Base-by-base conservation (phyloP, 2,888 invertebrate species). In the Thera britannica region DNA sequence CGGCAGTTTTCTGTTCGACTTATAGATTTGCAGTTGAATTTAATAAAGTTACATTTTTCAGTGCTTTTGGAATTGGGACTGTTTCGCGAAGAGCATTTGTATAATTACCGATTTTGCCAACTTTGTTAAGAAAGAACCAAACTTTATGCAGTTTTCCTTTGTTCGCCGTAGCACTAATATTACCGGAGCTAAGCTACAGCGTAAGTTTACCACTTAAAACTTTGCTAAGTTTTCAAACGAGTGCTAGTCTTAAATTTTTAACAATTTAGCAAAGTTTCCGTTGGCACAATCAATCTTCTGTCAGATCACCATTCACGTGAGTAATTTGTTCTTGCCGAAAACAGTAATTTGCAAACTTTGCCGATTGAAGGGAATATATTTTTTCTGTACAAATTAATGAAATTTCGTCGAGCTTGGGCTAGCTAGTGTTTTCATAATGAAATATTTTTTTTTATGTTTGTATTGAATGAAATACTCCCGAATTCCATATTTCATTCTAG, bases 131-230 rank as follows among this genome's bases (percentile, higher is more conserved):
- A 7, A 6, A 44, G 0, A 9, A 9, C 44, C 44, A 2, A 46
- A 2, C 9, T 9, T 46, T 9, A 46, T 46, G 44, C 9, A 46
- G 9, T 46, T 2, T 46, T 46, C 1, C 5, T 44, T 44, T 44
- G 7, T 44, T 44, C 44, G 44, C 8, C 7, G 44, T 44, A 44
- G 44, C 46, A n/a, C 23, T 23, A 23, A 23, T 23, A 49, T 36
- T 36, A 46, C 38, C 23, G 54, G 64, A 61, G 65, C 58, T 68
- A 62, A 61, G 58, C 52, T 64, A 38, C 46, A 62, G 58, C 8
- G 41, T 12, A 3, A 62, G n/a, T 51, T 67, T 35, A 23, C 56
- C 60, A 54, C 58, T 58, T 49, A 6, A 52, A 63, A 64, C 63
- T 60, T 57, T 48, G 57, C 51, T 57, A 68, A 62, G 58, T 48